Percentiles rank a stretch among this genome's conserved stretches.
Evolutionary conservation across 2,888 invertebrate genomes (phyloP).

Genomic region (Aleiodes leptofemur): DNA sequence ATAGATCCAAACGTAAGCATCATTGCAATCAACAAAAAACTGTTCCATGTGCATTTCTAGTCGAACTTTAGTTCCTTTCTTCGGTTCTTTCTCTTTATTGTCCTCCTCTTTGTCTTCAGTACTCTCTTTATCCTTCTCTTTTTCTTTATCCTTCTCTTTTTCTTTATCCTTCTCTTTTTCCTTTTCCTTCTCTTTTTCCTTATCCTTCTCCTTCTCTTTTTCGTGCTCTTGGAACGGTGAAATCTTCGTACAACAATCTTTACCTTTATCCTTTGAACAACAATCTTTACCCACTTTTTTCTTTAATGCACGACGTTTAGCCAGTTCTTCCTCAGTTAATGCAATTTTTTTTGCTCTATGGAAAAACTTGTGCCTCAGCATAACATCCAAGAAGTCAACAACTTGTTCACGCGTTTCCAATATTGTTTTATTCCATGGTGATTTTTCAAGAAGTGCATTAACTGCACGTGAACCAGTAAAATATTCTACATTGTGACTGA

Average conservation of each 20-base stretch:
- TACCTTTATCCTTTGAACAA: slow-evolving; percentile 72
- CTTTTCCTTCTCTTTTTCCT: slow-evolving; percentile 46
- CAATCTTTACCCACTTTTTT: slow-evolving; percentile 74
- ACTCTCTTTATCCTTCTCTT: slow-evolving; percentile 55
- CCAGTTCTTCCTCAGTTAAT: slow-evolving; percentile 75
- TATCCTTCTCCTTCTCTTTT: slow-evolving; percentile 70
- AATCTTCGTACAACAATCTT: slow-evolving; percentile 71
- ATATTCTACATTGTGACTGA: slow-evolving; percentile 97
- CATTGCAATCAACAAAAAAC: slow-evolving; percentile 92
- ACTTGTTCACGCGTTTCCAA: slow-evolving; percentile 90
- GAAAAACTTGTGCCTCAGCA: slow-evolving; percentile 95
- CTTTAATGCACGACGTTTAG: slow-evolving; percentile 74
- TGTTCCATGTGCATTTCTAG: slow-evolving; percentile 99
- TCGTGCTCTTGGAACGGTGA: slow-evolving; percentile 75
- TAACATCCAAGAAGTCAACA: slow-evolving; percentile 86
- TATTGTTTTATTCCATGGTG: slow-evolving; percentile 89
- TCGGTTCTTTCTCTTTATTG: slow-evolving; percentile 78
- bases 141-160: slow-evolving; percentile 69
- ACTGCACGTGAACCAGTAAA: slow-evolving; percentile 96
- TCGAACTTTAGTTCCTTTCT: slow-evolving; percentile 79
- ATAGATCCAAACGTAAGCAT: slow-evolving; percentile 99
- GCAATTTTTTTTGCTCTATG: slow-evolving; percentile 93
- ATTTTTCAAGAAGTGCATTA: slow-evolving; percentile 89
- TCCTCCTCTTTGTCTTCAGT: slow-evolving; percentile 75
- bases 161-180: slow-evolving; percentile 70